Evolutionary conservation across 2,888 invertebrate species (phyloP).

Genomic region (Cataglyphis albicans): DNA sequence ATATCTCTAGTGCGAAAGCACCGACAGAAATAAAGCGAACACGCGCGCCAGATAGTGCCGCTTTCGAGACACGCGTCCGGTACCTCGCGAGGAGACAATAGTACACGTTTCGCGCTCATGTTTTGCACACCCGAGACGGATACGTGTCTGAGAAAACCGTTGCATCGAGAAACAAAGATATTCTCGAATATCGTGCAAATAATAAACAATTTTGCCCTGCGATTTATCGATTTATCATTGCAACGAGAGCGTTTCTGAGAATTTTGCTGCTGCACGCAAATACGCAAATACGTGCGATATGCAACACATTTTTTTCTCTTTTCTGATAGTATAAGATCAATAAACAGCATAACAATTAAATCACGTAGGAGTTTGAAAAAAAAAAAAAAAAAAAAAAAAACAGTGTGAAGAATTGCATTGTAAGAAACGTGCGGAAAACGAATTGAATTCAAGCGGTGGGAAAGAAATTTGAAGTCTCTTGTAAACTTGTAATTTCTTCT

Average conservation of each 20-base stretch:
- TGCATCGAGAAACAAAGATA: neutral
- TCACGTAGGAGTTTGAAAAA: neutral
- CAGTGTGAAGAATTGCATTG: neutral
- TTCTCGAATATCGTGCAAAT: constrained; percentile 21
- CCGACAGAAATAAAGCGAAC: constrained; percentile 38
- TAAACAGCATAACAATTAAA: neutral
- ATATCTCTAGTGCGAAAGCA: constrained; percentile 38
- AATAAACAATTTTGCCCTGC: constrained; percentile 39
- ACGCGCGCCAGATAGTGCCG: constrained; percentile 21
- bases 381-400: neutral
- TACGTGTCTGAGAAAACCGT: constrained; percentile 30
- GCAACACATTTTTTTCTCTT: neutral
- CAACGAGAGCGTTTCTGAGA: neutral
- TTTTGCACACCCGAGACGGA: constrained; percentile 16
- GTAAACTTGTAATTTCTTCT: neutral
- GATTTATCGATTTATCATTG: constrained; percentile 35
- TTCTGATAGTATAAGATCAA: neutral
- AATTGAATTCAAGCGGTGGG: neutral
- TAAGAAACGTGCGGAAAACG: neutral
- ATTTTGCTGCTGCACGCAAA: constrained; percentile 1
- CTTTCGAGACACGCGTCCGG: constrained; percentile 34
- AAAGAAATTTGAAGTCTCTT: neutral
- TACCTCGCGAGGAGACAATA: constrained; percentile 35
- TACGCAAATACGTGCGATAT: neutral
- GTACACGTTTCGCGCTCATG: neutral